Conservation (phyloP, 2,797 vertebrate genomes). For the Halcyon leucocephala region DNA sequence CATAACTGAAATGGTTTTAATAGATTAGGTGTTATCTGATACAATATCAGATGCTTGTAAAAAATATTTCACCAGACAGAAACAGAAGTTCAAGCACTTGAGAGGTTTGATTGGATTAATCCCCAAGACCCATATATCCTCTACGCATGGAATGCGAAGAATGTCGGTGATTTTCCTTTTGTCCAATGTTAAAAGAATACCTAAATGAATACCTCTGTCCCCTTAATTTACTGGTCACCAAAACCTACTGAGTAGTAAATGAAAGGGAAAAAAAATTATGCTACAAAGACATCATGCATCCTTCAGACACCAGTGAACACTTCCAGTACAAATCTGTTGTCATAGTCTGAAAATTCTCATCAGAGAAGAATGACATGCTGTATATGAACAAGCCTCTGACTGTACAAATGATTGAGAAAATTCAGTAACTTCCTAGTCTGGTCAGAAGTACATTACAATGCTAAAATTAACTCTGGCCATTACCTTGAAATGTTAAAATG, state of each 20-base stretch:
- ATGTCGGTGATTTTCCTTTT: neutral
- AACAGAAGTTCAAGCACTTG: neutral
- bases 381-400: neutral
- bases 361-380: neutral
- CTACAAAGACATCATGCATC: neutral
- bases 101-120: neutral
- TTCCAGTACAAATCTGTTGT: neutral
- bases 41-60: neutral
- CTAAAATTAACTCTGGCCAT: neutral
- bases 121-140: neutral
- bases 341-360: neutral
- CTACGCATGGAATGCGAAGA: neutral
- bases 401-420: neutral
- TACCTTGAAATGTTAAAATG: neutral
- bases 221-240: neutral
- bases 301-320: neutral
- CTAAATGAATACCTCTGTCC: neutral
- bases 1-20: neutral
- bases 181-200: neutral
- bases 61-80: neutral
- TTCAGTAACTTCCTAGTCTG: neutral
- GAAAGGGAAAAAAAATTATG: neutral
- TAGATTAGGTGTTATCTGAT: neutral
- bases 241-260: neutral
- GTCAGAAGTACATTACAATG: neutral